phyloP scores from a whole-genome alignment of 1,140 invertebrate genomes.

The Halictus rubicundus region DNA sequence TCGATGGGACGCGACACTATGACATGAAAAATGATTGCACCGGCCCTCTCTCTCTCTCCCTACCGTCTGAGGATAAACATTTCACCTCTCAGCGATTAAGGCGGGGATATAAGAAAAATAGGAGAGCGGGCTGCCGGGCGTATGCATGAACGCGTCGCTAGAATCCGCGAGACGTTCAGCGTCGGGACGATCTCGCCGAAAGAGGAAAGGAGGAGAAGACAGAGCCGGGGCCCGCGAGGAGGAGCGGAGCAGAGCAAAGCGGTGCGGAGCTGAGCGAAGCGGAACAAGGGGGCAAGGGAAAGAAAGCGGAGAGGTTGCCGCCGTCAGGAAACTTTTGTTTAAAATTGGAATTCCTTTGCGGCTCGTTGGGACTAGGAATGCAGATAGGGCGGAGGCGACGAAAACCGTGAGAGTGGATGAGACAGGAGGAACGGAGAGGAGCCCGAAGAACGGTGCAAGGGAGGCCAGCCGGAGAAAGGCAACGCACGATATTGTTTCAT shows the following conservation, averaged over 20 bases:
- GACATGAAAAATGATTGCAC: background rate
- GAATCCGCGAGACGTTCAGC: conserved; percentile 57
- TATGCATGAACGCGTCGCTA: conserved; percentile 65
- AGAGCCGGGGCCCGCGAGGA: background rate
- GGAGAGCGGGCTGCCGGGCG: conserved; percentile 22
- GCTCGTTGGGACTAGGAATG: conserved; percentile 75
- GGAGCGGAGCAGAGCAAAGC: no score
- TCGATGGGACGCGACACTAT: no score
- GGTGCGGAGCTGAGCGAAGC: background rate
- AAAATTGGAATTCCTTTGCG: conserved; percentile 77
- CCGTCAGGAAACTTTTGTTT: conserved; percentile 76
- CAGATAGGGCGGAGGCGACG: conserved; percentile 71
- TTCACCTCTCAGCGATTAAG: conserved; percentile 12
- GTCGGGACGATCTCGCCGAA: background rate
- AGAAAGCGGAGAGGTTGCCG: conserved; percentile 64
- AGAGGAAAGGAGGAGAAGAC: background rate
- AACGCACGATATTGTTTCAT: conserved; percentile 69
- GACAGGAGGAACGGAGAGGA: conserved; percentile 16
- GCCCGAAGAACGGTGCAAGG: conserved; percentile 13
- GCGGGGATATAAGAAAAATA: conserved; percentile 44
- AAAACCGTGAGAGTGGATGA: conserved; percentile 58
- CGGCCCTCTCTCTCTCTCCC: no score
- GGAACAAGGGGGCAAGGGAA: conserved; percentile 15
- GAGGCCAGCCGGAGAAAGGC: conserved; percentile 49
- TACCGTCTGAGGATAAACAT: background rate